Evolutionary conservation across 2,888 invertebrate genomes (phyloP).

Genomic region (Erynnis tages): DNA sequence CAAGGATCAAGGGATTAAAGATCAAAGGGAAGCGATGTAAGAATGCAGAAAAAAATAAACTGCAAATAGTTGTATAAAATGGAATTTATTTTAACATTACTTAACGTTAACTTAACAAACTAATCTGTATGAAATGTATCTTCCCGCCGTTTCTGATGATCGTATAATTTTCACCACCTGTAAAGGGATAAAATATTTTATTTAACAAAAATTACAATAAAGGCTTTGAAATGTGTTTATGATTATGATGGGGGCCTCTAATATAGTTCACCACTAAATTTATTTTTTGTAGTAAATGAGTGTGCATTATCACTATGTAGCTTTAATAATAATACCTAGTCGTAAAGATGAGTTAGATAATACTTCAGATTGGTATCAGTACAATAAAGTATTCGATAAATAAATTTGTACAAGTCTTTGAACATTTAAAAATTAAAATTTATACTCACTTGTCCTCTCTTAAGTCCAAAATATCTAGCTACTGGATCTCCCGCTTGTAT

Average conservation of each 20-base stretch:
- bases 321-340: too few species aligned
- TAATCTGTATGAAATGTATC: constrained; percentile 98
- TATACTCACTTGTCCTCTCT: constrained; percentile 93
- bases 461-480: constrained; percentile 98
- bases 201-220: not conserved
- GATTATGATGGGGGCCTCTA: too few species aligned
- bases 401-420: not conserved
- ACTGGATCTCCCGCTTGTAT: constrained; percentile 99
- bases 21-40: too few species aligned
- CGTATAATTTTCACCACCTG: constrained; percentile 98
- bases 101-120: constrained; percentile 82
- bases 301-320: too few species aligned
- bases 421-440: not conserved
- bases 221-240: too few species aligned
- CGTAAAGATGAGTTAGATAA: too few species aligned
- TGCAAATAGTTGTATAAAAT: constrained; percentile 15
- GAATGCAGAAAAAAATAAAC: constrained; percentile 8
- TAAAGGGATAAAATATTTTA: constrained; percentile 12
- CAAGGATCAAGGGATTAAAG: too few species aligned
- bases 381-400: too few species aligned
- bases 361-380: too few species aligned
- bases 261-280: too few species aligned
- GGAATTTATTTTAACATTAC: constrained; percentile 30
- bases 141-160: constrained; percentile 98
- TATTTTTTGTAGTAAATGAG: too few species aligned